Evolutionary conservation across 1,140 invertebrate genomes (phyloP), one percentile per base, ranked within the genome.

Genomic region (Oedothorax gibbosus): DNA sequence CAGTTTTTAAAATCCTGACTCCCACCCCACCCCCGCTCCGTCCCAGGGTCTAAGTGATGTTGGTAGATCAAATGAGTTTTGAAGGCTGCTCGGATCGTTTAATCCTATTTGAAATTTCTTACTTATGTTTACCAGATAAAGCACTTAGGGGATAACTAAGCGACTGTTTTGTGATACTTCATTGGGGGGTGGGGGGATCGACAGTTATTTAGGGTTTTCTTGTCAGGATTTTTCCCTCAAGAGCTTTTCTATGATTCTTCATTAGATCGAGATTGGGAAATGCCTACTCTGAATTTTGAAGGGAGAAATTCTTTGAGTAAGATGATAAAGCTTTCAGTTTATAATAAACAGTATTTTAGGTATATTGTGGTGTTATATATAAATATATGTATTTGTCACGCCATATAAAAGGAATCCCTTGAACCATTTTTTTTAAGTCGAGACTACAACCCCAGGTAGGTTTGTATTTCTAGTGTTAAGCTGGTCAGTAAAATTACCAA

Each of bases 51-150:
- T 79, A 68, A 60, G 53, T 56, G 21, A 35, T 57, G 62, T 49
- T 54, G 35, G 35, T 35, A 35, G 35, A 35, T 35, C 35, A 35
- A 35, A 35, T 35, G 35, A 35, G 35, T 35, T 35, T 35, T 35
- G 35, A 35, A 50, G 20, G 53, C 11, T 18, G 53, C 0, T 56
- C 7, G 80, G 73, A 82, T 71, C 80, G 80, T 82, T 82, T 82
- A 82, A 82, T 82, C 80, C 80, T 54, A 82, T 73, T 73, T 56
- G 57, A 73, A 73, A 71, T 79, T 81, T 81, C 78, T 71, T 68
- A 81, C 78, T 82, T 73, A 72, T 82, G 80, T 82, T 82, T 82
- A 82, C 80, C 56, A 73, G 68, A 69, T 72, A 82, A 82, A 82
- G 80, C 80, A 82, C 80, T 82, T 82, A 73, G 49, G 69, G 35